These are phyloP conservation scores for Cercopithecus mona DNA, from an alignment of 2,113 vertebrate species.

Conservation along the genomic window DNA sequence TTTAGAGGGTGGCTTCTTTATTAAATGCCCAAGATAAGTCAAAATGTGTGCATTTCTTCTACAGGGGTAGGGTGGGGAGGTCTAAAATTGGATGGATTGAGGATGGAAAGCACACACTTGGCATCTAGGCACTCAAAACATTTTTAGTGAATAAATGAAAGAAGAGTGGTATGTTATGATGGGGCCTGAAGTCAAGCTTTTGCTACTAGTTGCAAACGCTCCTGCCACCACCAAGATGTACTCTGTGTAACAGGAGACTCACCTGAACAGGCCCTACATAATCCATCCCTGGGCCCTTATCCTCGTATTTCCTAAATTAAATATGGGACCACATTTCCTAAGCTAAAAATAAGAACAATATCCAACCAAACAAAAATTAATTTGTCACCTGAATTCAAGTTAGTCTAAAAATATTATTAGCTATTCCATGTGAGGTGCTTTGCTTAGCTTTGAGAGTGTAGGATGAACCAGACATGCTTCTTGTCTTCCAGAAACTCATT, in stretches of 20 bases:
- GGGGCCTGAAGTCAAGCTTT: background rate
- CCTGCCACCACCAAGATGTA: background rate
- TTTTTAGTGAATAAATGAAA: background rate
- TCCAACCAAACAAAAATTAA: background rate
- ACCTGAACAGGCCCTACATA: background rate
- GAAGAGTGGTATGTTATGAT: background rate
- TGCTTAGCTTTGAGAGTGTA: background rate
- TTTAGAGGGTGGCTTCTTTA: background rate
- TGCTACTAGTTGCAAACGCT: background rate
- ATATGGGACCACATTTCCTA: background rate
- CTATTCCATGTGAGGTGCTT: background rate
- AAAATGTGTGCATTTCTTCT: background rate
- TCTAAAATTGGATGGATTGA: background rate
- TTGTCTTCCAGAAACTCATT: background rate
- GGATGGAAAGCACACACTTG: background rate
- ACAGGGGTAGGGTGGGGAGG: background rate
- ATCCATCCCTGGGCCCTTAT: background rate
- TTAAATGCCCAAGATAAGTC: background rate
- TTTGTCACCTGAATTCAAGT: slow-evolving; percentile 4
- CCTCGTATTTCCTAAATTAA: background rate
- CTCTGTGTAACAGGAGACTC: background rate
- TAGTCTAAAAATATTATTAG: background rate
- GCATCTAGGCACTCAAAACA: background rate
- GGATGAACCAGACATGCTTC: background rate
- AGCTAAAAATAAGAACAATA: background rate